Percentiles rank a stretch among this genome's conserved stretches.
Conservation (phyloP, 2,113 vertebrate genomes). For the Struthio camelus region DNA sequence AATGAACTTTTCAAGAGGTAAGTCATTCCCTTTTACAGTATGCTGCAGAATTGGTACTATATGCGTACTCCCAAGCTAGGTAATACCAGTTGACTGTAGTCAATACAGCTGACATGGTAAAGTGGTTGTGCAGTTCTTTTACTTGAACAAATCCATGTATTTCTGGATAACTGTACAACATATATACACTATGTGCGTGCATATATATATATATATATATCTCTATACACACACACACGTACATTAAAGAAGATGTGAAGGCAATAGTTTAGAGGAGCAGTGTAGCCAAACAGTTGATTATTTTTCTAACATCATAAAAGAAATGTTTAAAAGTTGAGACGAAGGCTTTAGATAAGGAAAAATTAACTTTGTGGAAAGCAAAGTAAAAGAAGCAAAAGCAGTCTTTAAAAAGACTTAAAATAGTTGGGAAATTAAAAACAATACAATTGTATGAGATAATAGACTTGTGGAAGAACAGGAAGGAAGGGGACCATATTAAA, state of each 20-base stretch:
- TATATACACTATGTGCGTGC: background rate
- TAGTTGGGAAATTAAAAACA: background rate
- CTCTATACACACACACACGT: too few relatives aligned
- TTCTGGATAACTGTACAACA: background rate
- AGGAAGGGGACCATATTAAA: background rate
- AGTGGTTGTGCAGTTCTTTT: background rate
- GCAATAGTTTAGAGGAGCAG: background rate
- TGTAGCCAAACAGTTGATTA: background rate
- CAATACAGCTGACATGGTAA: background rate
- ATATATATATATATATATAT: too few relatives aligned
- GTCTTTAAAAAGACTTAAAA: background rate
- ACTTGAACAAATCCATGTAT: background rate
- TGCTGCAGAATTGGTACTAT: background rate
- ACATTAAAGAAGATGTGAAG: background rate
- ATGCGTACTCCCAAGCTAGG: background rate
- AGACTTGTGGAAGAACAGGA: background rate
- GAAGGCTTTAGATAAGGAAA: background rate
- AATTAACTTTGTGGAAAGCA: background rate
- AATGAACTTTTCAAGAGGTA: background rate
- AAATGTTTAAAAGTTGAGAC: background rate
- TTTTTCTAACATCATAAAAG: background rate
- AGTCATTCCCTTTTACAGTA: background rate
- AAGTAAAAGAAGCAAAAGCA: background rate
- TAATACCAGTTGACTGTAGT: too few relatives aligned
- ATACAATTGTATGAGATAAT: background rate